Base-by-base conservation (phyloP, 2,888 invertebrate species). In the Phrixothrix hirtus region DNA sequence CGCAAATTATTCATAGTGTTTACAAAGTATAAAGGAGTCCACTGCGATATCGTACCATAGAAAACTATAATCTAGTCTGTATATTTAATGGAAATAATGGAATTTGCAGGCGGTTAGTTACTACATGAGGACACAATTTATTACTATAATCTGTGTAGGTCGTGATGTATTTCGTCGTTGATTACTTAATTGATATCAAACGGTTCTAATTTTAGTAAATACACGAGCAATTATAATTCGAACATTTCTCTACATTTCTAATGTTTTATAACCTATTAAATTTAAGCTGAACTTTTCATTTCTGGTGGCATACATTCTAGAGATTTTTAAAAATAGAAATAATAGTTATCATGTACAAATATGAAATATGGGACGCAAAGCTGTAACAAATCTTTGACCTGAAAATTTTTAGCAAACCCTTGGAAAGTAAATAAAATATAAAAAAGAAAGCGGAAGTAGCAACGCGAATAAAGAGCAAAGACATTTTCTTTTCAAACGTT, bases 151-250 rank as follows among this genome's bases (percentile, higher is more conserved):
- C 7, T 5, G 21, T 15, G 50, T 50, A 21, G 51, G 44, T 11
- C 4, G 42, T 53, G 53, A 53, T 48, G 37, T 47, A 53, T 53
- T 26, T 35, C 10, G 13, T 5, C 35, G 53, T 37, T 45, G 45
- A 51, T 51, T 45, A 39, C 27, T 51, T 37, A 53, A 53, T 48
- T 48, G 43, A 21, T 48, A 21, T 38, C 37, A 48, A 53, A 34
- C 21, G 43, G 32, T 32, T 31, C 32, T 48, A 53, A 43, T 53
- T 53, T 7, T 45, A 41, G 36, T 10, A 15, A 26, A 37, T 43
- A 32, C 30, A 50, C 32, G 50, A 26, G 38, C 21, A 31, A 12
- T n/a, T 38, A 38, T 50, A 50, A 50, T n/a, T n/a, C n/a, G n/a
- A n/a, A n/a, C n/a, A n/a, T n/a, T n/a, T n/a, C n/a, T n/a, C n/a